Conservation (phyloP, 2,888 invertebrate genomes). For the Meghimatium bilineatum region DNA sequence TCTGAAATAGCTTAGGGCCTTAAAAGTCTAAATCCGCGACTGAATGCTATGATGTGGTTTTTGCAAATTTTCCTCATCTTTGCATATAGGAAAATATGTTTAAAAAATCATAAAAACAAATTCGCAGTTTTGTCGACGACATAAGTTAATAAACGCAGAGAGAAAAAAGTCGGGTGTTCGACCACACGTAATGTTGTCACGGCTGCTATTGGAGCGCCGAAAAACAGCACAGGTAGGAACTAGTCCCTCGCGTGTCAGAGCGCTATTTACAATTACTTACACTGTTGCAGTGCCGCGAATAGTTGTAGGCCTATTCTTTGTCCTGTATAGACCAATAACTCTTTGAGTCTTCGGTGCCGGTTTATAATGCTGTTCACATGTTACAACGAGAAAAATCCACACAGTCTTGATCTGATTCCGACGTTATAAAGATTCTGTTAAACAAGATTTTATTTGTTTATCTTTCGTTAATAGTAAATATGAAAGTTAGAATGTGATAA, state of each 20-base stretch:
- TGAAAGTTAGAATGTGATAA: not conserved
- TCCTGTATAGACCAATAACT: not conserved
- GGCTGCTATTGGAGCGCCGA: not conserved
- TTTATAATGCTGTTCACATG: not conserved
- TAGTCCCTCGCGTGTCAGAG: not conserved
- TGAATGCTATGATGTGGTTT: no score
- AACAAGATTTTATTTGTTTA: not conserved
- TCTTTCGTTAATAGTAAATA: not conserved
- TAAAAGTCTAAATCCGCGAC: no score
- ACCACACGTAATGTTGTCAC: constrained; percentile 2
- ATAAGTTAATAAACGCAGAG: not conserved
- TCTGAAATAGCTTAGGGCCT: no score
- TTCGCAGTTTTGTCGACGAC: not conserved
- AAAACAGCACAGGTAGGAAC: not conserved
- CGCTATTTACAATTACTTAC: not conserved
- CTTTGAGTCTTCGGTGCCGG: not conserved
- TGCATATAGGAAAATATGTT: no score
- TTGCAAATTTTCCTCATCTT: no score
- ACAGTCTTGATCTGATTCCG: not conserved
- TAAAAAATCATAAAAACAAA: no score
- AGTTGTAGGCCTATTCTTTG: not conserved
- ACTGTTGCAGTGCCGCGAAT: not conserved
- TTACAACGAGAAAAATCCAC: not conserved
- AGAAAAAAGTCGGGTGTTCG: not conserved
- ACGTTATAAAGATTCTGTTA: not conserved